Evolutionary conservation across 2,797 vertebrate genomes (phyloP).

Genomic region (Bovichtus variegatus): DNA sequence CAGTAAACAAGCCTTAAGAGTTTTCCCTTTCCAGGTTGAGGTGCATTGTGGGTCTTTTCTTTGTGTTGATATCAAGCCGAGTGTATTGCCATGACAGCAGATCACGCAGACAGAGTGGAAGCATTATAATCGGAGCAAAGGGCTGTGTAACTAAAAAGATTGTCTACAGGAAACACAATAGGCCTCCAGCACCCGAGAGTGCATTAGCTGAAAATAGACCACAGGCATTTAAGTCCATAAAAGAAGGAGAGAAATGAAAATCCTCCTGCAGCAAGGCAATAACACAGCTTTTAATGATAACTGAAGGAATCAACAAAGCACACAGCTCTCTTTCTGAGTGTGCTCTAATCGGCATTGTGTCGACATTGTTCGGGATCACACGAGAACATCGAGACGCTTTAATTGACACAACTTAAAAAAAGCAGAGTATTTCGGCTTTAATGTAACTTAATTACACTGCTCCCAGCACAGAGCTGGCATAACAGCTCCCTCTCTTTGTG

Average conservation of each 20-base stretch:
- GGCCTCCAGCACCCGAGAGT: slow-evolving; percentile 66
- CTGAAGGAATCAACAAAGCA: slow-evolving; percentile 75
- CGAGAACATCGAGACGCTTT: slow-evolving; percentile 62
- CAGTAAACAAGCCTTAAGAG: slow-evolving; percentile 49
- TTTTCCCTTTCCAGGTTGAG: slow-evolving; percentile 63
- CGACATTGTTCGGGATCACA: slow-evolving; percentile 65
- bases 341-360: slow-evolving; percentile 69
- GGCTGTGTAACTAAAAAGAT: slow-evolving; percentile 75
- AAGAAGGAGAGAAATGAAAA: slow-evolving; percentile 72
- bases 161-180: slow-evolving; percentile 74
- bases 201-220: slow-evolving; percentile 79
- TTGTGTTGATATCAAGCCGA: slow-evolving; percentile 61
- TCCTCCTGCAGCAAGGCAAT: slow-evolving; percentile 71
- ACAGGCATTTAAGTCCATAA: slow-evolving; percentile 75
- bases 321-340: slow-evolving; percentile 59
- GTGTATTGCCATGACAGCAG: slow-evolving; percentile 65
- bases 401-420: slow-evolving; percentile 65
- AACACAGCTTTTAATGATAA: slow-evolving; percentile 72
- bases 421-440: slow-evolving; percentile 64
- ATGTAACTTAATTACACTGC: slow-evolving; percentile 74
- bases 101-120: slow-evolving; percentile 64
- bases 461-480: slow-evolving; percentile 61
- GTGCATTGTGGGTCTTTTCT: slow-evolving; percentile 60
- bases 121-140: slow-evolving; percentile 66
- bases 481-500: slow-evolving; percentile 61